These are phyloP conservation scores for Rhopilema esculentum DNA, from an alignment of 30 jellyfish, hydroid and myxozoan species.

Conservation along the genomic window DNA sequence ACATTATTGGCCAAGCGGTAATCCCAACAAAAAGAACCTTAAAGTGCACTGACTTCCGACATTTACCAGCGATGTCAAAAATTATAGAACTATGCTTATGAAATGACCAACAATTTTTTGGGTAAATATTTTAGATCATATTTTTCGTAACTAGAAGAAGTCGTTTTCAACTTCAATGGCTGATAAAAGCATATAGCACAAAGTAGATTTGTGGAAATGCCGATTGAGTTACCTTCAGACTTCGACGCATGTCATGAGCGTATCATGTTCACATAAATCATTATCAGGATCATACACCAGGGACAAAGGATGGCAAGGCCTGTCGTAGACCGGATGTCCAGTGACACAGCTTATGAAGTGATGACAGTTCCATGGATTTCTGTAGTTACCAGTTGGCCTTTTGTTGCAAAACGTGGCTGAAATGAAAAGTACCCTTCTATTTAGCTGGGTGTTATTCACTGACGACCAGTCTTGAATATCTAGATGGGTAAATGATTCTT, in stretches of 20 bases:
- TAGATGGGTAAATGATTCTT: too few relatives aligned
- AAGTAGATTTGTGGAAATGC: too few relatives aligned
- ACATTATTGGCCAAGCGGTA: too few relatives aligned
- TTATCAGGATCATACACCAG: conserved; percentile 84
- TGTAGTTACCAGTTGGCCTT: conserved; percentile 75
- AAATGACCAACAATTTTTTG: too few relatives aligned
- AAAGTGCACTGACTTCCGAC: too few relatives aligned
- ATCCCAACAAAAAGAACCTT: too few relatives aligned
- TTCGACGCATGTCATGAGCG: conserved; percentile 38
- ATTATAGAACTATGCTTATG: too few relatives aligned
- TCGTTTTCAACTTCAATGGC: too few relatives aligned
- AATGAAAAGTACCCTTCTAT: neutral
- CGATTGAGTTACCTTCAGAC: conserved; percentile 19
- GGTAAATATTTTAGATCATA: too few relatives aligned
- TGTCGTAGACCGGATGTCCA: conserved; percentile 65
- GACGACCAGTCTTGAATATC: neutral
- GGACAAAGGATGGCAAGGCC: conserved; percentile 70
- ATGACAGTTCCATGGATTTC: conserved; percentile 95
- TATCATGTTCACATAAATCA: conserved; percentile 69
- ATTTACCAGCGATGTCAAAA: too few relatives aligned
- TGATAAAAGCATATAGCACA: too few relatives aligned
- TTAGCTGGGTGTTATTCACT: neutral
- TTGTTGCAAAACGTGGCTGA: conserved; percentile 59
- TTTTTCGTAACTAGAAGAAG: too few relatives aligned
- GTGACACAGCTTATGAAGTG: conserved; percentile 70